A percentile compares a stretch with the other conserved stretches of the same genome.
Evolutionary conservation across 2,113 vertebrate species (phyloP).

Genomic region (Calyptommatus sinebrachiatus): DNA sequence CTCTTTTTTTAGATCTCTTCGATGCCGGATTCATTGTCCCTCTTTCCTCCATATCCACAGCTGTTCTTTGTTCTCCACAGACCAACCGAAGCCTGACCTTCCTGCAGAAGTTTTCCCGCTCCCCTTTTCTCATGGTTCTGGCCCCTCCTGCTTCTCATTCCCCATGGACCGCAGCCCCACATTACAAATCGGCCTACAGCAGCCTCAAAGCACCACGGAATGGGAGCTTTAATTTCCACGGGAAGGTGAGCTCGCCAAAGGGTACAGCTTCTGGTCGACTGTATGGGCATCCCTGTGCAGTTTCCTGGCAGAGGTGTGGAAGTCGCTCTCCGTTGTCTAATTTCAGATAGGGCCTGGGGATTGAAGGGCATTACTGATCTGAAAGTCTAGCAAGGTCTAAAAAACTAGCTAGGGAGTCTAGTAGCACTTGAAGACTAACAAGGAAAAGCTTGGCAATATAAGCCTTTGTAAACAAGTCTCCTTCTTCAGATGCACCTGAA

Average conservation of each 20-base stretch:
- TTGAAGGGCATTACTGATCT: not conserved
- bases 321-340: no score
- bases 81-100: conserved; percentile 77
- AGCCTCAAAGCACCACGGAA: conserved; percentile 74
- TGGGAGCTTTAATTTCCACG: conserved; percentile 79
- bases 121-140: conserved; percentile 83
- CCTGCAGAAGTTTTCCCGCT: conserved; percentile 72
- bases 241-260: conserved; percentile 66
- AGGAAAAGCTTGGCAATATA: no score
- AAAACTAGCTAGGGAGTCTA: no score
- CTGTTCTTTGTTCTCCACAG: conserved; percentile 45
- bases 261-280: no score
- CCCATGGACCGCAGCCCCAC: conserved; percentile 78
- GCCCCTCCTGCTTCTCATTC: conserved; percentile 74
- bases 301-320: no score
- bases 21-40: not conserved
- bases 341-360: no score
- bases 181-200: conserved; percentile 71
- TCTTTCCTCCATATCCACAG: not conserved
- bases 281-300: no score
- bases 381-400: not conserved
- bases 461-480: no score
- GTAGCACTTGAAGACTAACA: no score
- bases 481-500: no score
- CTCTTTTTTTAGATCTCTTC: no score